These are phyloP conservation scores for Trogon melanurus DNA, from an alignment of 2,113 vertebrate species.

Conservation along the genomic window DNA sequence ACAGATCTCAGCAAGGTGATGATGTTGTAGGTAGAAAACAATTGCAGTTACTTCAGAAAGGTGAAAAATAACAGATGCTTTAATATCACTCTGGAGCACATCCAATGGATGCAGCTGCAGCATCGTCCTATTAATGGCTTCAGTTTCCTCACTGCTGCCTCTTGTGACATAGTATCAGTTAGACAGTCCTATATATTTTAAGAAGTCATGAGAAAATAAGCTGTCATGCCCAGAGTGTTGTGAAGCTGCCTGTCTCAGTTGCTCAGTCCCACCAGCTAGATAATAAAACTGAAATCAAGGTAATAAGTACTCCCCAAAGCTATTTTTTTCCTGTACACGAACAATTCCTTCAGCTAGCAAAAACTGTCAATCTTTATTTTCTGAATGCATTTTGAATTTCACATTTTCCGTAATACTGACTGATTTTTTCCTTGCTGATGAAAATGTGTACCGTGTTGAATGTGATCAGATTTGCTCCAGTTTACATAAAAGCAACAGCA, in stretches of 20 bases:
- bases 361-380: background rate
- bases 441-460: background rate
- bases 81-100: background rate
- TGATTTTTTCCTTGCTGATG: background rate
- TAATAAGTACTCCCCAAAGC: background rate
- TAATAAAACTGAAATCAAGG: background rate
- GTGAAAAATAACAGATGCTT: background rate
- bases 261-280: background rate
- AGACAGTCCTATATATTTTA: background rate
- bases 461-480: background rate
- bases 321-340: background rate
- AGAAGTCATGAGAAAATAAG: slow-evolving; percentile 11
- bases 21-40: background rate
- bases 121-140: background rate
- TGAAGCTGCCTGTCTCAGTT: background rate
- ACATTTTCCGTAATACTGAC: background rate
- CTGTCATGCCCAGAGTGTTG: background rate
- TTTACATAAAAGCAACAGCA: background rate
- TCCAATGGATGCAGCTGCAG: slow-evolving; percentile 10
- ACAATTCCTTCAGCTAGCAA: background rate
- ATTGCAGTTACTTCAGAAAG: background rate
- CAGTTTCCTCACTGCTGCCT: background rate
- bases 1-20: background rate
- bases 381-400: background rate
- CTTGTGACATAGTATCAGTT: background rate